Evolutionary conservation across 2,113 vertebrate species (phyloP).

Genomic region (Triplophysa dalaica): DNA sequence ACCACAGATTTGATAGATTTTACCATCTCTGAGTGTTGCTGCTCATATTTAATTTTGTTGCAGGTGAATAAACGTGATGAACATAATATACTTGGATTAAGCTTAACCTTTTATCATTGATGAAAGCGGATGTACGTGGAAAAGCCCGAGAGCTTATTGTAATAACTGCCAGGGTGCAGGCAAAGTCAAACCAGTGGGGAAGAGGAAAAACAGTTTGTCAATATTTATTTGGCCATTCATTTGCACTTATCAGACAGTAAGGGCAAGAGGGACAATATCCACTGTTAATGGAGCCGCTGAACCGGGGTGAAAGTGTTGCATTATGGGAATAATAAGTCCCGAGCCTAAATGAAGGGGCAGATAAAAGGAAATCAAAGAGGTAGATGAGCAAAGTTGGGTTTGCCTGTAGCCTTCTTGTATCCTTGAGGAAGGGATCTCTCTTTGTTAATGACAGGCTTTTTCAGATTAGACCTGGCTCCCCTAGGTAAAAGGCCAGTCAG

Average conservation of each 20-base stretch:
- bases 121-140: conserved; percentile 48
- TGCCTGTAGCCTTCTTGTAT: conserved; percentile 51
- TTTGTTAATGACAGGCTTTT: conserved; percentile 59
- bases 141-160: background rate
- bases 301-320: conserved; percentile 43
- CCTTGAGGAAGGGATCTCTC: conserved; percentile 51
- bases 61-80: conserved; percentile 59
- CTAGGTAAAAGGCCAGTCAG: conserved; percentile 61
- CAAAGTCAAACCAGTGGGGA: conserved; percentile 39
- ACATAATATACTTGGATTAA: conserved; percentile 68
- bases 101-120: conserved; percentile 63
- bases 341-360: conserved; percentile 55
- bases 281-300: conserved; percentile 44
- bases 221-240: conserved; percentile 47
- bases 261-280: conserved; percentile 27
- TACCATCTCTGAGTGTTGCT: conserved; percentile 62
- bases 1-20: conserved; percentile 61
- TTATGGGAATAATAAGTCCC: conserved; percentile 58
- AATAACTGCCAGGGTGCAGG: conserved; percentile 36
- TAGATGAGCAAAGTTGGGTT: conserved; percentile 56
- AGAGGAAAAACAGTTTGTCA: conserved; percentile 21
- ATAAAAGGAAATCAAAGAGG: conserved; percentile 67
- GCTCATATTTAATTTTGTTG: conserved; percentile 52
- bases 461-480: conserved; percentile 60
- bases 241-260: conserved; percentile 34